Percentiles rank a stretch among this genome's conserved stretches.
Evolutionary conservation across 2,113 vertebrate species (phyloP).

Genomic region (Cynopterus brachyotis): DNA sequence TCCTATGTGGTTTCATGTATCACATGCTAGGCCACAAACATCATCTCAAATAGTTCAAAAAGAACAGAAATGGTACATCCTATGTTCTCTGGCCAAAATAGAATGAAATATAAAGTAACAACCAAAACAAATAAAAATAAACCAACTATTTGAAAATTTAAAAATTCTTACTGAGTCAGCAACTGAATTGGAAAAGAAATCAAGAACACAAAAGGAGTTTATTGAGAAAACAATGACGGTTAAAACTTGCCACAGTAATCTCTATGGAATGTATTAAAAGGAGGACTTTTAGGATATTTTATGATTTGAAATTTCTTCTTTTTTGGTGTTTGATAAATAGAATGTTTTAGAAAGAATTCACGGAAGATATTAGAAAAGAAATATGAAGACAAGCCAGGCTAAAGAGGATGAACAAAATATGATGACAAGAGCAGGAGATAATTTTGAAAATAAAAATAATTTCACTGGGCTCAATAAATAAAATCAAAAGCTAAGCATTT

Average conservation of each 20-base stretch:
- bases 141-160: constrained; percentile 14
- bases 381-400: not conserved
- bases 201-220: constrained; percentile 41
- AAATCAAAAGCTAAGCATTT: not conserved
- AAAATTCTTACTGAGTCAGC: constrained; percentile 48
- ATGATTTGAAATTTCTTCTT: not conserved
- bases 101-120: constrained; percentile 36
- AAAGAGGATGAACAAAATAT: constrained; percentile 4
- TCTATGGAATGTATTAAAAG: not conserved
- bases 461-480: not conserved
- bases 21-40: not conserved
- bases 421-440: not conserved
- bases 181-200: constrained; percentile 37
- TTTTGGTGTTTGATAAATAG: constrained; percentile 46
- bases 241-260: not conserved
- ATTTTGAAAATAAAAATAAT: constrained; percentile 33
- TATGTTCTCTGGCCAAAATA: constrained; percentile 18
- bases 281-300: constrained; percentile 30
- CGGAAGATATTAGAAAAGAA: not conserved
- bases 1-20: not conserved
- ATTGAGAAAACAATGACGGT: constrained; percentile 45
- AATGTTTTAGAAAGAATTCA: constrained; percentile 35
- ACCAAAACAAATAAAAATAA: constrained; percentile 57
- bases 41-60: constrained; percentile 13
- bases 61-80: not conserved